Base-by-base conservation (phyloP, 1,140 invertebrate species). In the Amyelois transitella region DNA sequence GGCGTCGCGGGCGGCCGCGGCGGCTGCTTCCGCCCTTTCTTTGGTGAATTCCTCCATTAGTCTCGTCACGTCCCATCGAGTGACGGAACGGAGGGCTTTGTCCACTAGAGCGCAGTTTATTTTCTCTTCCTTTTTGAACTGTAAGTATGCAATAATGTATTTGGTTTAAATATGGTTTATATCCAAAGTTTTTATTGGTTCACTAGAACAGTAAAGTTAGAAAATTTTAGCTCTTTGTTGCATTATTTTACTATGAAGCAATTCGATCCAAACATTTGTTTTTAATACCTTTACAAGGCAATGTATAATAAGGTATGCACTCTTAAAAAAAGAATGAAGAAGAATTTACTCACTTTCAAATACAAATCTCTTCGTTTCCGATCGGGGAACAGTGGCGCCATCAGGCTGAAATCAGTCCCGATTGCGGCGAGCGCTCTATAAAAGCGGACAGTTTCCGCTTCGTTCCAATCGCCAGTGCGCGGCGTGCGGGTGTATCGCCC, bases 401-500 rank as follows among this genome's bases (percentile, higher is more conserved):
- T 97, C 12, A 97, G 75, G 0, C 94, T 92, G 81, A 98, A 98
- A 88, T 98, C 96, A 0, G 96, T 96, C 0, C 97, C 96, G 51
- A 97, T 90, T 8, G 92, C 93, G 66, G 94, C 95, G 10, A 98
- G 86, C n/a, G 95, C 96, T 72, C 92, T 92, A 81, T 97, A 98
- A 82, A 98, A 98, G 61, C 92, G 92, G 1, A 95, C 85, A 0
- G 96, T 97, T 76, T 97, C 96, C 32, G 89, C 88, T 25, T 91
- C 86, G 5, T 81, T 81, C 93, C 94, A 94, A 7, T 93, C 91
- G 19, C 91, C 92, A 1, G 92, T 90, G 18, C 92, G 90, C 67
- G 89, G 83, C 44, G 89, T 83, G 3, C 90, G 89, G 50, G 91
- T 92, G 73, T 94, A 96, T 57, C 93, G 91, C 0, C 92, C 93